phyloP scores from a whole-genome alignment of 1,140 invertebrate species.

The Schlechtendalia chinensis region DNA sequence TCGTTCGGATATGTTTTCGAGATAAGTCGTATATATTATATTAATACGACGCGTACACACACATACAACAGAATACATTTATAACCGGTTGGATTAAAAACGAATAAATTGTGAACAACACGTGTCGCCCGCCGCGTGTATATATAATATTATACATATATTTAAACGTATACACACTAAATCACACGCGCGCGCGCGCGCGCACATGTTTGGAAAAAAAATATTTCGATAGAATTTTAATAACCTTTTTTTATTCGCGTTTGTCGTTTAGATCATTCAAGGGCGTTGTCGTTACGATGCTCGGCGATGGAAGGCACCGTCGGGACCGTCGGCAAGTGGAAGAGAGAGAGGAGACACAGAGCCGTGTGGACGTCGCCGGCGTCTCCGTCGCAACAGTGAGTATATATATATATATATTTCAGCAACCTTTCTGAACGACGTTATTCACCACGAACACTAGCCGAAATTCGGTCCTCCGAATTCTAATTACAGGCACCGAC shows the following conservation, averaged over 20 bases:
- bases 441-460: too few relatives aligned
- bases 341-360: slow-evolving; percentile 51
- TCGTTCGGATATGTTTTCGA: too few relatives aligned
- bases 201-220: too few relatives aligned
- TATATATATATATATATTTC: too few relatives aligned
- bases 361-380: slow-evolving; percentile 51
- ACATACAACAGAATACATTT: background rate
- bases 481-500: too few relatives aligned
- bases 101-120: background rate
- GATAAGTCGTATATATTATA: too few relatives aligned
- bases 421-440: too few relatives aligned
- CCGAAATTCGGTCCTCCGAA: too few relatives aligned
- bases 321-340: slow-evolving; percentile 53
- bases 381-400: slow-evolving; percentile 48
- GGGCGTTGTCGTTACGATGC: slow-evolving; percentile 53
- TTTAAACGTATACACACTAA: too few relatives aligned
- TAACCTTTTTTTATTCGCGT: too few relatives aligned
- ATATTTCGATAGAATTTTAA: too few relatives aligned
- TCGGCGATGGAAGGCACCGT: slow-evolving; percentile 43
- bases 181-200: background rate
- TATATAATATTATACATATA: too few relatives aligned
- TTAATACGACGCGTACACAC: background rate
- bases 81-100: slow-evolving; percentile 27
- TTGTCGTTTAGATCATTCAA: slow-evolving; percentile 54
- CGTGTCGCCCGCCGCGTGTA: background rate